Percentiles rank a stretch among this genome's conserved stretches.
These are phyloP conservation scores for Microdon myrmicae DNA, from an alignment of 2,888 invertebrate species.

Conservation along the genomic window DNA sequence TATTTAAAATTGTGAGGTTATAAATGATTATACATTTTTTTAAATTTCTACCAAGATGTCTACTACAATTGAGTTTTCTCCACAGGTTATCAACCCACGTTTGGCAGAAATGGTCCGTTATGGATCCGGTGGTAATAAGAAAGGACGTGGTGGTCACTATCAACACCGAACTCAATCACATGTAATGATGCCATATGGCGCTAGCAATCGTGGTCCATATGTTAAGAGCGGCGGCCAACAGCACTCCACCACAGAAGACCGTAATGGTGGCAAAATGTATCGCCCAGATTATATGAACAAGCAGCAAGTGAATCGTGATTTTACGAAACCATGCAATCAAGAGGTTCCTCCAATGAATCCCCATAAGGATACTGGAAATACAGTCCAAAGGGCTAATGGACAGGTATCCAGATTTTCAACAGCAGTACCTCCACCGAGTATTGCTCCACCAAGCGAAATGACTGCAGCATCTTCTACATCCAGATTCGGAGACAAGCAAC, in stretches of 20 bases:
- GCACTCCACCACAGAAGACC: conserved; percentile 47
- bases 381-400: conserved; percentile 55
- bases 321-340: conserved; percentile 26
- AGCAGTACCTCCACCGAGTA: conserved; percentile 29
- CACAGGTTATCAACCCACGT: conserved; percentile 84
- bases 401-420: conserved; percentile 57
- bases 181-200: conserved; percentile 34
- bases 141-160: conserved; percentile 45
- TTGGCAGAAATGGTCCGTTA: conserved; percentile 77
- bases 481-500: conserved; percentile 43
- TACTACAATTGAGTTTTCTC: no score
- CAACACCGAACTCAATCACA: conserved; percentile 41
- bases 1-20: no score
- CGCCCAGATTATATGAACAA: conserved; percentile 57
- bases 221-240: conserved; percentile 36
- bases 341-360: conserved; percentile 33
- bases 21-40: not conserved
- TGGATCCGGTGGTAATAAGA: conserved; percentile 59
- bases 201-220: conserved; percentile 31
- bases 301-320: conserved; percentile 56
- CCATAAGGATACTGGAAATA: conserved; percentile 16
- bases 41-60: not conserved
- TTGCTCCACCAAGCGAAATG: conserved; percentile 3
- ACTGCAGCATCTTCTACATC: conserved; percentile 13
- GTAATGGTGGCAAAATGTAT: conserved; percentile 57